These are phyloP conservation scores for Amblyornis subalaris DNA, from an alignment of 2,113 vertebrate species.

Conservation along the genomic window DNA sequence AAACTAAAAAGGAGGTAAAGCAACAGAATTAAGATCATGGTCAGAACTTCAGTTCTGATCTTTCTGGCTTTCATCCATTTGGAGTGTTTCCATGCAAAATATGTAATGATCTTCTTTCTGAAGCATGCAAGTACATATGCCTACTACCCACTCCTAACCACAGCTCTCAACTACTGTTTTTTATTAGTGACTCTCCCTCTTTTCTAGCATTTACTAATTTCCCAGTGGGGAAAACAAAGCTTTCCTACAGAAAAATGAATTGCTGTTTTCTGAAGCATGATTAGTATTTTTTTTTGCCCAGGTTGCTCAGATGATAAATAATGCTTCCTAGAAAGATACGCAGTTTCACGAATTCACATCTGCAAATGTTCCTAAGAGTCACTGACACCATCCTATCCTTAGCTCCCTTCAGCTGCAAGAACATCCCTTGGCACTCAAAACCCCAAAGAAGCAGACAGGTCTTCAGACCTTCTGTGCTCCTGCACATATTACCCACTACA, in stretches of 20 bases:
- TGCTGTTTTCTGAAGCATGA: background rate
- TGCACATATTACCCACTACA: fast-evolving
- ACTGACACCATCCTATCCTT: background rate
- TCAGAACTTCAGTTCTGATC: background rate
- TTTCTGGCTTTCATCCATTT: background rate
- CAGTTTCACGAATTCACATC: background rate
- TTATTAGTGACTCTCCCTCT: background rate
- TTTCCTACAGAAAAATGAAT: background rate
- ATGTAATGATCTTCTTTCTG: background rate
- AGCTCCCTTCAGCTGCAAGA: background rate
- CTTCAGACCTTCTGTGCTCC: background rate
- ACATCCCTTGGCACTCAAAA: background rate
- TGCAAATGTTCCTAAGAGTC: background rate
- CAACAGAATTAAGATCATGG: background rate
- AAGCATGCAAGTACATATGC: background rate
- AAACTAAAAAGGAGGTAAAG: background rate
- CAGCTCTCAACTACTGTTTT: background rate
- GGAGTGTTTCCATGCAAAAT: background rate
- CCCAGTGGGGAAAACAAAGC: background rate
- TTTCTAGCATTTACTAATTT: background rate
- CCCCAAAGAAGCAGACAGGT: background rate
- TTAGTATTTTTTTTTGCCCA: background rate
- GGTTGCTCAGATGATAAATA: background rate
- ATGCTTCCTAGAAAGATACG: background rate
- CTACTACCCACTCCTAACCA: background rate